These are phyloP conservation scores for Bradypodion pumilum DNA, from an alignment of 2,797 vertebrate species.

Conservation along the genomic window DNA sequence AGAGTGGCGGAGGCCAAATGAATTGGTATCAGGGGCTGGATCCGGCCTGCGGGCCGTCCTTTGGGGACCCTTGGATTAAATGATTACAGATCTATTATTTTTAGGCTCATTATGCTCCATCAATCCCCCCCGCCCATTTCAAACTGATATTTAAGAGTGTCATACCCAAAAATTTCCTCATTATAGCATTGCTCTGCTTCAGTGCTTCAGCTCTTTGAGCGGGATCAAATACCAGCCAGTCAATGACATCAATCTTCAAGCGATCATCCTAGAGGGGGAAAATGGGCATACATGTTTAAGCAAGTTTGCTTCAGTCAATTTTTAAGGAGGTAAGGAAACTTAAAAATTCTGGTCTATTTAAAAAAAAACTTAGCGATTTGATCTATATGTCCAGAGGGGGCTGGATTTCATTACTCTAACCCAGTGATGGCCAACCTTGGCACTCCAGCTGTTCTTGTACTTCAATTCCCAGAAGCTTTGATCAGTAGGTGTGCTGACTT, in stretches of 20 bases:
- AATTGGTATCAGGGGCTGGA: too few species aligned
- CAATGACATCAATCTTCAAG: constrained; percentile 92
- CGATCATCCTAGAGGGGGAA: constrained; percentile 84
- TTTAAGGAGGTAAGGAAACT: constrained; percentile 19
- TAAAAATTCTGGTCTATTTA: neutral
- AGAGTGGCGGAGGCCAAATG: too few species aligned
- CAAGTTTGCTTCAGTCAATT: neutral
- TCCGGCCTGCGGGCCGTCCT: too few species aligned
- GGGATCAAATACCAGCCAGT: constrained; percentile 95
- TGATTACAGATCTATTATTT: neutral
- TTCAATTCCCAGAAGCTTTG: too few species aligned
- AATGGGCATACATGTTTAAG: constrained; percentile 15
- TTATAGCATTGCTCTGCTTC: constrained; percentile 97
- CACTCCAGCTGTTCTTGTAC: too few species aligned
- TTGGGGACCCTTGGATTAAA: too few species aligned
- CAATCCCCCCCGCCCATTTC: neutral
- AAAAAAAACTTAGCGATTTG: neutral
- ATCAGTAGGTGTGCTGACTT: too few species aligned
- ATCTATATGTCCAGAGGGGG: neutral
- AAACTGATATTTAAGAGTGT: constrained; percentile 3
- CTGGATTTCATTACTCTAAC: neutral
- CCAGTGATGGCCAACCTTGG: too few species aligned
- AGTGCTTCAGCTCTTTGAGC: constrained; percentile 92
- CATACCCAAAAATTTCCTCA: constrained; percentile 95
- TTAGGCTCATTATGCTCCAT: neutral